A percentile compares a stretch with the other conserved stretches of the same genome.
Conservation (phyloP, 2,888 invertebrate species). For the Trichacis sp. region DNA sequence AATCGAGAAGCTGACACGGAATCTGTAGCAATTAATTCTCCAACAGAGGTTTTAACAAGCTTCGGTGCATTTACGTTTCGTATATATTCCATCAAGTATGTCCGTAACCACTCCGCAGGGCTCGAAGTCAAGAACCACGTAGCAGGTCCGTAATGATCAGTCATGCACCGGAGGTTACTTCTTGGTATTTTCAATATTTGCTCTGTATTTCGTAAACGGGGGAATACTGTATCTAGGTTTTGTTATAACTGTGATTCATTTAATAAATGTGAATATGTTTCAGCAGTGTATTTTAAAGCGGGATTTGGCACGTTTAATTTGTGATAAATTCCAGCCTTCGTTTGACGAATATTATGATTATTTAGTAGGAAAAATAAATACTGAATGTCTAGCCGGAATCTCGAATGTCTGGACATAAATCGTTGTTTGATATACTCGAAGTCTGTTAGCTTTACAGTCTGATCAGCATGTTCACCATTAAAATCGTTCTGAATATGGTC, state of each 20-base stretch:
- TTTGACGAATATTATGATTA: background rate
- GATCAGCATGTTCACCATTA: background rate
- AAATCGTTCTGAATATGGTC: too few relatives aligned
- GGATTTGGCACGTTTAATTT: background rate
- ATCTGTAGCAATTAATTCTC: slow-evolving; percentile 53
- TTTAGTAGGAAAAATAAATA: background rate
- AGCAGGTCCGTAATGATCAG: background rate
- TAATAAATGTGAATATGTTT: background rate
- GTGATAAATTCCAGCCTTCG: background rate
- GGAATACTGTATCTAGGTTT: background rate
- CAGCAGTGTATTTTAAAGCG: background rate
- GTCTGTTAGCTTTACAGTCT: background rate
- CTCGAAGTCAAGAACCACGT: background rate
- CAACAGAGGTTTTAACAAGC: slow-evolving; percentile 30
- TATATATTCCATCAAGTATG: background rate
- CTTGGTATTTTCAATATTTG: background rate
- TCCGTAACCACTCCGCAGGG: background rate
- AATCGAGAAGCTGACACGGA: slow-evolving; percentile 54
- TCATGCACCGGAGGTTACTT: background rate
- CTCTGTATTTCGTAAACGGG: background rate
- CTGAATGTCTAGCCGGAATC: background rate
- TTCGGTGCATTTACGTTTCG: background rate
- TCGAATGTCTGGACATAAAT: background rate
- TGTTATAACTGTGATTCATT: background rate
- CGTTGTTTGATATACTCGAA: background rate